Percentiles rank a stretch among this genome's conserved stretches.
phyloP scores from a whole-genome alignment of 2,113 vertebrate genomes.

The Cricetomys ansorgei region DNA sequence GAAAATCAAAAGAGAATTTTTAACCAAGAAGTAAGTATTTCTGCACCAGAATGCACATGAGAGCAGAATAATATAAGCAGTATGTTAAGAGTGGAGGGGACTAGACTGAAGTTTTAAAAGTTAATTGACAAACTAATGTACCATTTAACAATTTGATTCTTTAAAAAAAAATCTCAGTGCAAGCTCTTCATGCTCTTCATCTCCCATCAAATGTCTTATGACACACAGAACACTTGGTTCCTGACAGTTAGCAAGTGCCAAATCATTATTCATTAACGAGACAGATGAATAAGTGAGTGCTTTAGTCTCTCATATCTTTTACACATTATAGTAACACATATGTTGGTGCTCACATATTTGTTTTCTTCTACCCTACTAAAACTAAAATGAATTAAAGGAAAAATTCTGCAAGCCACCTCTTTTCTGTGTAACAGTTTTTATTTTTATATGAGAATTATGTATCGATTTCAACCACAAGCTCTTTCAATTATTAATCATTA shows the following conservation, averaged over 20 bases:
- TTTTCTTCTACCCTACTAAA: neutral
- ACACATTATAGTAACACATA: neutral
- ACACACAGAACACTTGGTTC: neutral
- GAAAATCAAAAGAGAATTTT: neutral
- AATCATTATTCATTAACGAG: neutral
- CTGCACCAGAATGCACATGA: neutral
- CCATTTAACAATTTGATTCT: neutral
- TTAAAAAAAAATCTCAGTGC: neutral
- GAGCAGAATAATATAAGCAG: neutral
- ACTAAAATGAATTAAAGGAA: neutral
- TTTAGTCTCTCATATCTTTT: neutral
- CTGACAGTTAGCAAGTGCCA: neutral
- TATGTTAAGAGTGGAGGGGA: neutral
- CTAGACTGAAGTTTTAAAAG: neutral
- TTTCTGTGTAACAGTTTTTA: neutral
- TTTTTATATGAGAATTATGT: neutral
- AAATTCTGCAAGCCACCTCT: neutral
- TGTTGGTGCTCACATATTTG: neutral
- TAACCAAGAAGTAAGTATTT: neutral
- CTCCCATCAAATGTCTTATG: neutral
- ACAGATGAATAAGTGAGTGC: neutral
- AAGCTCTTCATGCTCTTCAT: neutral
- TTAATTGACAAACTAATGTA: neutral
- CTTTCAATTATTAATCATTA: slow-evolving; percentile 23
- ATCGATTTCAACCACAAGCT: neutral